Conservation (phyloP, 2,888 invertebrate species). For the Agonopterix subpropinquella region DNA sequence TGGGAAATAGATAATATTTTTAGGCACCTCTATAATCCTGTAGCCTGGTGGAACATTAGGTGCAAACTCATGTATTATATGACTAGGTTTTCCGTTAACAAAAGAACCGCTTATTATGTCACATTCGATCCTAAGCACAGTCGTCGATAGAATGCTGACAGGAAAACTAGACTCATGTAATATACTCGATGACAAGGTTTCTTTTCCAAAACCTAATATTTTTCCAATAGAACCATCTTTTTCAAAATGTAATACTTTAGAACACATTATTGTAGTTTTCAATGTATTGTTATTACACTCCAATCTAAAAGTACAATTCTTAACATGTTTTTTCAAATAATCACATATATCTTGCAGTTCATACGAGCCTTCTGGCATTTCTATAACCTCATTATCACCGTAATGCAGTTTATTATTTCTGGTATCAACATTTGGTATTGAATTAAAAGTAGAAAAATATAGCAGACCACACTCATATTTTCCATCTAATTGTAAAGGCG, state of each 20-base stretch:
- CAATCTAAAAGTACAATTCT: background rate
- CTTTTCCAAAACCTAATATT: background rate
- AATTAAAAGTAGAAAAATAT: background rate
- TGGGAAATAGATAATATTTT: background rate
- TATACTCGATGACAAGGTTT: slow-evolving; percentile 3
- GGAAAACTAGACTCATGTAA: slow-evolving; percentile 5
- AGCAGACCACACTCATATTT: slow-evolving; percentile 7
- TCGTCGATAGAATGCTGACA: slow-evolving; percentile 5
- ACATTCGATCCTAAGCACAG: slow-evolving; percentile 8
- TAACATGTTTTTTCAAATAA: background rate
- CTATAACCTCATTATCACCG: background rate
- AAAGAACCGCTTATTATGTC: background rate
- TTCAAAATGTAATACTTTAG: background rate
- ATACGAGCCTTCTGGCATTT: slow-evolving; percentile 1
- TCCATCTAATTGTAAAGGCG: slow-evolving; percentile 1
- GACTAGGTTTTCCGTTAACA: slow-evolving; percentile 1
- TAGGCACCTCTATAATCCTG: background rate
- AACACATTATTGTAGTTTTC: background rate
- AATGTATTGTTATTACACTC: slow-evolving; percentile 1
- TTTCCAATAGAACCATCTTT: background rate
- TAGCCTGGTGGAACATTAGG: slow-evolving; percentile 5
- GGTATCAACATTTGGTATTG: background rate
- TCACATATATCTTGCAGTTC: background rate
- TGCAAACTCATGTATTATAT: slow-evolving; percentile 6
- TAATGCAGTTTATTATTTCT: background rate